Base-by-base conservation (phyloP, 2,888 invertebrate genomes). In the Seira musarum region DNA sequence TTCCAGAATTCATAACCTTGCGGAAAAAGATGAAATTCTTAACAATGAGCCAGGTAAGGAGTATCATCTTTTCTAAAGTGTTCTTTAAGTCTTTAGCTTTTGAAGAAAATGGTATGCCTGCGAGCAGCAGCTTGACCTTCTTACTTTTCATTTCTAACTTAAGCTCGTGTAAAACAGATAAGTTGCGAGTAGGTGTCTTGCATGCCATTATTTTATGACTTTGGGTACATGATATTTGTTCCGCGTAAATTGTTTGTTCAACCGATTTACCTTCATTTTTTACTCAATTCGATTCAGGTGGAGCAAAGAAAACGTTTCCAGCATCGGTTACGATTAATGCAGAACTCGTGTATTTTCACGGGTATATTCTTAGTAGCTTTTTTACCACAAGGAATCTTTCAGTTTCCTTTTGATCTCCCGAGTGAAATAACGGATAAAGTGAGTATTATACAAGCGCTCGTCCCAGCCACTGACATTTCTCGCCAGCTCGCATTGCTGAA, bases 261-360 rank as follows among this genome's bases (percentile, higher is more conserved):
- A 17, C 6, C 63, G 21, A 13, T n/a, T 19, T 60, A 35, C 19
- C 8, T 66, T 57, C 49, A 35, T 49, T 64, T 68, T 57, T 17
- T 21, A 19, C 24, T 2, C 13, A 57, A 46, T 63, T 24, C 24
- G 8, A 53, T 68, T 6, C 40, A 81, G 81, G 67, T 81, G 40
- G 82, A 84, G 63, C 80, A 83, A 64, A 81, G 78, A 75, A 82
- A 84, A 46, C 63, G 83, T 66, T 82, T 83, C 61, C 80, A 81
- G 46, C 80, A 82, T 35, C 80, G 84, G 13, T 60, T 84, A 8
- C 46, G 84, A 22, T 73, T 84, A 2, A 84, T 84, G 84, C 77
- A 83, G 40, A 84, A 84, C 65, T 82, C 83, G 1, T 84, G 83
- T 63, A 83, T 84, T 60, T 84, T 84, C 70, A 81, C 82, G 1